These are phyloP conservation scores for Colistium nudipinnis DNA, from an alignment of 2,113 vertebrate species.

Conservation along the genomic window DNA sequence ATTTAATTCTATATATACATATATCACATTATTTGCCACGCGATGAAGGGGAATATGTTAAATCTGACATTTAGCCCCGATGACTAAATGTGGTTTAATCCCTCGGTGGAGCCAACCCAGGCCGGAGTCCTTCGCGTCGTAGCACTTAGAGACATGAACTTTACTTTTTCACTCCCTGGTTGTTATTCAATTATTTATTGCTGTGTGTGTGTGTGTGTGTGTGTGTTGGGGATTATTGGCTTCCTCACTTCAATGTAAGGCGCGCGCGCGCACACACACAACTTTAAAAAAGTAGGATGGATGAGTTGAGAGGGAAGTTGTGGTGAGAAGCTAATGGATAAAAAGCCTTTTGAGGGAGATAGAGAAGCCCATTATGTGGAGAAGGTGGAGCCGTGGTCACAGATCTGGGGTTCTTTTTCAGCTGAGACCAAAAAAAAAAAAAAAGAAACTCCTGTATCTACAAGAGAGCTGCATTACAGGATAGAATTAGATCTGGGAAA, in stretches of 20 bases:
- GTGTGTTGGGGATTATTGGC: background rate
- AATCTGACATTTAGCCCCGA: conserved; percentile 55
- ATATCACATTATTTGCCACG: no score
- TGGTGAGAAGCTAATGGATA: background rate
- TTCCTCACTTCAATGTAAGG: no score
- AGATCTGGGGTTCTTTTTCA: no score
- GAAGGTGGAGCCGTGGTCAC: no score
- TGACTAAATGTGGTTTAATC: conserved; percentile 16
- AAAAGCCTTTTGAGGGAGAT: background rate
- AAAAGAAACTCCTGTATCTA: background rate
- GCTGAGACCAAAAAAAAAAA: background rate
- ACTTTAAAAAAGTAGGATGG: no score
- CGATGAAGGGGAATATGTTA: conserved; percentile 49
- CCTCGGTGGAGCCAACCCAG: background rate
- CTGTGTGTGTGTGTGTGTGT: background rate
- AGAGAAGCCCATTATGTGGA: no score
- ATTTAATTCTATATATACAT: no score
- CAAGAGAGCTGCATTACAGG: background rate
- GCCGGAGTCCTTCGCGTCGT: background rate
- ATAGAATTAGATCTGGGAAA: background rate
- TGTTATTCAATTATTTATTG: background rate
- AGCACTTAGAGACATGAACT: conserved; percentile 1
- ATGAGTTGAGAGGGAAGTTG: background rate
- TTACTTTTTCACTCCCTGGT: background rate
- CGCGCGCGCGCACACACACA: background rate